Conservation (phyloP, 35 echinoderm and acorn worm species). For the Lytechinus variegatus region DNA sequence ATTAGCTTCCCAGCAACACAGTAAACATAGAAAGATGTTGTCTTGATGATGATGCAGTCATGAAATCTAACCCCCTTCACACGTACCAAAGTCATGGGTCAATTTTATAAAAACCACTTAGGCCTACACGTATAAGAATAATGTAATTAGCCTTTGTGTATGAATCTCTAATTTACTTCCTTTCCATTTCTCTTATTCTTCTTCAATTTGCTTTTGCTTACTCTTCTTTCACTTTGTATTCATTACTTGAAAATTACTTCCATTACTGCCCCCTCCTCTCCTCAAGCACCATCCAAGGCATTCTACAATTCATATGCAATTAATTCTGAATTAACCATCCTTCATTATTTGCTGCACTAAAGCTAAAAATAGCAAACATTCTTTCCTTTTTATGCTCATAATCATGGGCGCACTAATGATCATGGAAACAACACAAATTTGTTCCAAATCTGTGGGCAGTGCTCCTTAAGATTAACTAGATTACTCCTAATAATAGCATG, state of each 20-base stretch:
- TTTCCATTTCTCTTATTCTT: no score
- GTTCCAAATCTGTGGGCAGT: constrained; percentile 16
- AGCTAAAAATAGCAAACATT: no score
- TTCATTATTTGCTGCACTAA: no score
- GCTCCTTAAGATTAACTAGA: background rate
- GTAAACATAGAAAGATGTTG: background rate
- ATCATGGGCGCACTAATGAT: background rate
- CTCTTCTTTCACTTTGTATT: no score
- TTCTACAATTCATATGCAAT: no score
- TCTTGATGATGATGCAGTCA: background rate
- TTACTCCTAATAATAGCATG: background rate
- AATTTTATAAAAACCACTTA: background rate
- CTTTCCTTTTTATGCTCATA: no score
- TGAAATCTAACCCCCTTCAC: background rate
- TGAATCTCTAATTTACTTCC: background rate
- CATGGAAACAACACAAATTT: background rate
- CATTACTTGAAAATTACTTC: no score
- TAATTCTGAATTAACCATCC: no score
- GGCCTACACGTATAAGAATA: no score
- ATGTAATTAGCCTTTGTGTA: background rate
- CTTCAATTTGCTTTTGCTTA: no score
- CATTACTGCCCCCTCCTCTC: no score
- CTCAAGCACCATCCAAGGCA: no score
- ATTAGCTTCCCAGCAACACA: constrained; percentile 17
- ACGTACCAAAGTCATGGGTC: background rate